Evolutionary conservation across 2,113 vertebrate species (phyloP).

Genomic region (Python bivittatus): DNA sequence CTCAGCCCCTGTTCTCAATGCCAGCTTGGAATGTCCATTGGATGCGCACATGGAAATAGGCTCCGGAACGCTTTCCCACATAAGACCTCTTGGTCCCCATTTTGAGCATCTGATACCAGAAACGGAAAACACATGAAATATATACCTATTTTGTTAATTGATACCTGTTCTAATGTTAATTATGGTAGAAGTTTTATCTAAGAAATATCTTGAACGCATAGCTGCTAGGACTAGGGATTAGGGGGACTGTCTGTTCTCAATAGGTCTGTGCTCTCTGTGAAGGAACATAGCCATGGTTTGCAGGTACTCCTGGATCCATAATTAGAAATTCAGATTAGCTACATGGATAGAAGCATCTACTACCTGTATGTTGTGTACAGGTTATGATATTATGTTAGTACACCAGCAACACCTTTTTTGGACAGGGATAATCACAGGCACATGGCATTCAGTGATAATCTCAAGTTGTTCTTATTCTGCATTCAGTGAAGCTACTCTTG

Average conservation of each 20-base stretch:
- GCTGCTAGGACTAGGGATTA: neutral
- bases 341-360: neutral
- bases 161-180: neutral
- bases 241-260: neutral
- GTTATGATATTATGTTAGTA: neutral
- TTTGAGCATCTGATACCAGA: neutral
- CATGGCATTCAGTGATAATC: neutral
- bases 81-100: neutral
- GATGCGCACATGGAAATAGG: neutral
- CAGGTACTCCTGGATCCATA: neutral
- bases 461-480: neutral
- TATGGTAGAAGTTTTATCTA: neutral
- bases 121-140: neutral
- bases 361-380: too few species aligned
- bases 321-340: neutral
- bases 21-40: neutral
- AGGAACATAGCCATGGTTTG: neutral
- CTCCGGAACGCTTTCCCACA: neutral
- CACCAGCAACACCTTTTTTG: neutral
- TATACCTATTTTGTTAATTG: neutral
- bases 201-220: too few species aligned
- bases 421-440: neutral
- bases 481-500: neutral
- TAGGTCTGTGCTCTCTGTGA: neutral
- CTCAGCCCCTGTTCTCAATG: neutral